Percentiles rank a stretch among this genome's conserved stretches.
Conservation (phyloP, 1,140 invertebrate genomes). For the Steinernema khuongi region DNA sequence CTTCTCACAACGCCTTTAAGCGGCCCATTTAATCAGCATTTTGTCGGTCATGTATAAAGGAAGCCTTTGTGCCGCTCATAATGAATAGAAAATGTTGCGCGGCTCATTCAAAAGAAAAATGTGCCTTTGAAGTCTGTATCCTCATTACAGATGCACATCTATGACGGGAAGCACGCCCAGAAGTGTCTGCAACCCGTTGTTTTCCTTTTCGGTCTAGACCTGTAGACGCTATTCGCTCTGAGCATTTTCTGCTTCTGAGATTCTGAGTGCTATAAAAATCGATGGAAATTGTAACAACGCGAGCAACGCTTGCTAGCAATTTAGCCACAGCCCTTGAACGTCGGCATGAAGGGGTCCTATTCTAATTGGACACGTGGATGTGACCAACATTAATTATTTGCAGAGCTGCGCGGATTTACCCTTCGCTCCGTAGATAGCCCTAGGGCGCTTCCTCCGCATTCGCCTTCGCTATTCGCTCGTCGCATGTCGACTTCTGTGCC, state of each 20-base stretch:
- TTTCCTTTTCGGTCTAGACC: not conserved
- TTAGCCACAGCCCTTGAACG: not conserved
- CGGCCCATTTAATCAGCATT: too few species aligned
- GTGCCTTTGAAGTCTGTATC: too few species aligned
- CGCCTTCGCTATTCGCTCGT: not conserved
- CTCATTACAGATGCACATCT: too few species aligned
- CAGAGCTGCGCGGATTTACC: not conserved
- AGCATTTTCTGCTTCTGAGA: not conserved
- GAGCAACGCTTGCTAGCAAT: not conserved
- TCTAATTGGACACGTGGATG: slow-evolving; percentile 4
- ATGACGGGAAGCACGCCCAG: too few species aligned
- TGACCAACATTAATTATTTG: slow-evolving; percentile 5
- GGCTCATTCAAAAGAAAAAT: not conserved
- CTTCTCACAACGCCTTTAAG: too few species aligned
- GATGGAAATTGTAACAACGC: not conserved
- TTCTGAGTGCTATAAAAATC: not conserved
- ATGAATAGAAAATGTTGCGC: not conserved
- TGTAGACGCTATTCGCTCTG: not conserved
- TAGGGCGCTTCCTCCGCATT: not conserved
- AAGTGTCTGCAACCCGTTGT: too few species aligned
- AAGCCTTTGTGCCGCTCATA: not conserved
- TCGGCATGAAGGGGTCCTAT: not conserved
- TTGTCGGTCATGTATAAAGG: not conserved
- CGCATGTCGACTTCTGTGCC: not conserved
- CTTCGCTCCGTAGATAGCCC: not conserved